Evolutionary conservation across 2,113 vertebrate species (phyloP).

Genomic region (Ceyx margarethae): DNA sequence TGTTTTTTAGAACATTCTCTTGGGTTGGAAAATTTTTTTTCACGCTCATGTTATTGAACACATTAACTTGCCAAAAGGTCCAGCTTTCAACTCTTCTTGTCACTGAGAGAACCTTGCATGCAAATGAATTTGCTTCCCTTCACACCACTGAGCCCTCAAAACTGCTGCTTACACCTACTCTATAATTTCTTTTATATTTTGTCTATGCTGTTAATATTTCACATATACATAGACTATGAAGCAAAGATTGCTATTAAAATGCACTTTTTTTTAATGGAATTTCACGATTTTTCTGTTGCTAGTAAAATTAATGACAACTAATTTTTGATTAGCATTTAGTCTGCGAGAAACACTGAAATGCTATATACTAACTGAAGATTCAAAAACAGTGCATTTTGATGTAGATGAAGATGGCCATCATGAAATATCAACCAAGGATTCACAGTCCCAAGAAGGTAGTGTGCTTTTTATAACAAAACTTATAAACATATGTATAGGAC

Average conservation of each 20-base stretch:
- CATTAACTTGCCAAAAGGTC: background rate
- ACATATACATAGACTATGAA: background rate
- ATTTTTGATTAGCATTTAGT: background rate
- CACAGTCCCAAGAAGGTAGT: constrained; percentile 38
- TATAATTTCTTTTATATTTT: background rate
- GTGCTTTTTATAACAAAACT: background rate
- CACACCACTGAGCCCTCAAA: background rate
- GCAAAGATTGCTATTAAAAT: background rate
- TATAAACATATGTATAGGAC: fast-evolving
- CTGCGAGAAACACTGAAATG: constrained; percentile 33
- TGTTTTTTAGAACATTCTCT: background rate
- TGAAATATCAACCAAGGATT: constrained; percentile 62
- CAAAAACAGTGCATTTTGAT: constrained; percentile 64
- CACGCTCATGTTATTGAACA: background rate
- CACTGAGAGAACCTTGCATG: background rate
- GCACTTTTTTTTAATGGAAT: background rate
- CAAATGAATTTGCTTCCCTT: background rate
- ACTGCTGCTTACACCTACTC: background rate
- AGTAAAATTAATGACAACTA: background rate
- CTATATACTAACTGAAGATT: constrained; percentile 58
- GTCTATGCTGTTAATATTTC: background rate
- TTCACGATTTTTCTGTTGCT: background rate
- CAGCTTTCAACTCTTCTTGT: background rate
- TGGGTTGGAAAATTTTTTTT: background rate
- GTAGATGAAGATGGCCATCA: constrained; percentile 49